Percentiles rank a stretch among this genome's conserved stretches.
These are phyloP conservation scores for Heliconius hermathena DNA, from an alignment of 1,140 invertebrate species.

Conservation along the genomic window DNA sequence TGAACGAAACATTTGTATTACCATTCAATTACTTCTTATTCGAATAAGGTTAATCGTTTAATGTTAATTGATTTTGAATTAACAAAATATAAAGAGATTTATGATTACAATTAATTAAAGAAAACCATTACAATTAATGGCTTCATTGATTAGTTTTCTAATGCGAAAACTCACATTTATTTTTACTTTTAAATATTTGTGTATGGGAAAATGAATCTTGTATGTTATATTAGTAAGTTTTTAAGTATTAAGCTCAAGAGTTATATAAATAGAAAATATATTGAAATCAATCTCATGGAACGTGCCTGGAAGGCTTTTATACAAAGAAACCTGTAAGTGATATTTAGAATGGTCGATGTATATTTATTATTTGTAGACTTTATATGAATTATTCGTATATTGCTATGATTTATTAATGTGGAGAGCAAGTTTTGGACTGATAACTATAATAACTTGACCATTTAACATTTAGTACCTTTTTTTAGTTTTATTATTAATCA, in stretches of 20 bases:
- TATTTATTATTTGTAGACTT: not conserved
- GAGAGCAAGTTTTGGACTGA: not conserved
- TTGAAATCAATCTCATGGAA: not conserved
- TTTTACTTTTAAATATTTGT: not conserved
- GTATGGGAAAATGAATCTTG: not conserved
- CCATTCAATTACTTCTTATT: constrained; percentile 1
- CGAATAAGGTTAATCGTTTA: constrained; percentile 8
- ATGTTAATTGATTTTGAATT: constrained; percentile 13
- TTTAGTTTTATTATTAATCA: no score
- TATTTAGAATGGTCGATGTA: not conserved
- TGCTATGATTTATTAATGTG: not conserved
- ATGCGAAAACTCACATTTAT: constrained; percentile 6
- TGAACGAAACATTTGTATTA: not conserved
- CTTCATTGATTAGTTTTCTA: constrained; percentile 12
- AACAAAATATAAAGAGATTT: constrained; percentile 11
- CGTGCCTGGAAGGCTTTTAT: not conserved
- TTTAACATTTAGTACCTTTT: no score
- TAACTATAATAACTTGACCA: no score
- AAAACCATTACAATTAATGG: constrained; percentile 6
- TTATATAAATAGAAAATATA: constrained; percentile 1
- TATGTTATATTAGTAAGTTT: not conserved
- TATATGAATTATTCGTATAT: not conserved
- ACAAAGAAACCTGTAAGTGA: not conserved
- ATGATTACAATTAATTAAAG: constrained; percentile 11
- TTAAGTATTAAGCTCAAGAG: not conserved